Conservation (phyloP, 2,888 invertebrate genomes). For the Ectobius pallidus region DNA sequence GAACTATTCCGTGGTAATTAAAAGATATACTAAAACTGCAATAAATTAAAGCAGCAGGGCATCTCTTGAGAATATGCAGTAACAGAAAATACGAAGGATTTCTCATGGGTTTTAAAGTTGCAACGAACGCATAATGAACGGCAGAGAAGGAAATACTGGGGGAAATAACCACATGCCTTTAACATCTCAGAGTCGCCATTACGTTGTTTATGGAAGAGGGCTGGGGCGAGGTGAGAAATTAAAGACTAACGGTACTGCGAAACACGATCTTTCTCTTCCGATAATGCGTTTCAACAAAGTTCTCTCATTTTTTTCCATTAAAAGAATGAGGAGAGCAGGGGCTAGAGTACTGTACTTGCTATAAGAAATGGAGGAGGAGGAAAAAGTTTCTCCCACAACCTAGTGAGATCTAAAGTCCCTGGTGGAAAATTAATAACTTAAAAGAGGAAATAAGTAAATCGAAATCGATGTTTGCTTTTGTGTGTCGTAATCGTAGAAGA, state of each 20-base stretch:
- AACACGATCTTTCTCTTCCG: conserved; percentile 23
- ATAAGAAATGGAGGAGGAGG: neutral
- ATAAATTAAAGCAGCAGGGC: neutral
- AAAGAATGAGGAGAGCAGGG: neutral
- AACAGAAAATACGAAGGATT: neutral
- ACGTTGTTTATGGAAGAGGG: conserved; percentile 23
- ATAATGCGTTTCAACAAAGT: conserved; percentile 28
- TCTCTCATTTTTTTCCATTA: conserved; percentile 27
- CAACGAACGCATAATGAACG: neutral
- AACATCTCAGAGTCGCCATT: neutral
- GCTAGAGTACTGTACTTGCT: no score
- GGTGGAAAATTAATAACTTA: conserved; percentile 13
- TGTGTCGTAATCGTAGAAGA: neutral
- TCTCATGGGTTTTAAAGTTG: neutral
- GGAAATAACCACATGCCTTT: neutral
- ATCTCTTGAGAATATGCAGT: neutral
- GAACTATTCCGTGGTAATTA: no score
- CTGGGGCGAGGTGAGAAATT: conserved; percentile 9
- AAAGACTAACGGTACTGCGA: conserved; percentile 18
- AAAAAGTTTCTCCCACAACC: neutral
- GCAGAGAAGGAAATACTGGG: neutral
- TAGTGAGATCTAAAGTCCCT: conserved; percentile 13
- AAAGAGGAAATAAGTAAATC: conserved; percentile 7
- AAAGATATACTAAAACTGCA: neutral
- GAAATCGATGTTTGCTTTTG: neutral